Conservation (phyloP, 2,888 invertebrate genomes). For the Zele albiditarsus region DNA sequence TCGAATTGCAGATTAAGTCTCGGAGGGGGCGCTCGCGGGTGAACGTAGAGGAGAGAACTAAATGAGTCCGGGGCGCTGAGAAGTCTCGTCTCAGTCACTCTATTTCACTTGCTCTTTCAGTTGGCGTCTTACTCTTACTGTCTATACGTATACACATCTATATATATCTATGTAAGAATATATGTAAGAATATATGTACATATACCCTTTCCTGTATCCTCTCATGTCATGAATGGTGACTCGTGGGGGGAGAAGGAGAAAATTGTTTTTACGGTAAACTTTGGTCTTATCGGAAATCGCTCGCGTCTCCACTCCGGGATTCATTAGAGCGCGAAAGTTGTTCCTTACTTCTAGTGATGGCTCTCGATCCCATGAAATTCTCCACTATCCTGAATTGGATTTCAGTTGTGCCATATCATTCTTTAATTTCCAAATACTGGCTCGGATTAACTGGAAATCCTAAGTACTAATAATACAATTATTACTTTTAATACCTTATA, state of each 20-base stretch:
- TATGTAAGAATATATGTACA: background rate
- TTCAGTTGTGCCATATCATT: slow-evolving; percentile 7
- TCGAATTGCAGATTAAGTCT: slow-evolving; percentile 60
- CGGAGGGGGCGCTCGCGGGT: slow-evolving; percentile 22
- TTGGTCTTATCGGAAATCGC: slow-evolving; percentile 48
- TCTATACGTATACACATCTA: background rate
- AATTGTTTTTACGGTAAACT: slow-evolving; percentile 61
- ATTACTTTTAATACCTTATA: background rate
- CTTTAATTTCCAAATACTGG: background rate
- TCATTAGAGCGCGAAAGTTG: slow-evolving; percentile 48
- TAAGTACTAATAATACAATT: background rate
- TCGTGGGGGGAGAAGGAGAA: slow-evolving; percentile 41
- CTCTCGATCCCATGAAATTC: slow-evolving; percentile 7
- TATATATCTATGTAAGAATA: slow-evolving; percentile 6
- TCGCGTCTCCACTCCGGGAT: slow-evolving; percentile 38
- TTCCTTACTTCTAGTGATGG: slow-evolving; percentile 27
- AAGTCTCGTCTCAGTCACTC: slow-evolving; percentile 16
- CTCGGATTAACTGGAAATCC: background rate
- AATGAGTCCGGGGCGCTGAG: slow-evolving; percentile 18
- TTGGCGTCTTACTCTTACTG: slow-evolving; percentile 13
- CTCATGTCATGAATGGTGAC: slow-evolving; percentile 29
- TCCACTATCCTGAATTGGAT: background rate
- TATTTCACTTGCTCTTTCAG: slow-evolving; percentile 27
- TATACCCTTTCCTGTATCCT: background rate
- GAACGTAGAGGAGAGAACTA: slow-evolving; percentile 24